Evolutionary conservation across 2,797 vertebrate species (phyloP).

Genomic region (Enteromius argenteus): DNA sequence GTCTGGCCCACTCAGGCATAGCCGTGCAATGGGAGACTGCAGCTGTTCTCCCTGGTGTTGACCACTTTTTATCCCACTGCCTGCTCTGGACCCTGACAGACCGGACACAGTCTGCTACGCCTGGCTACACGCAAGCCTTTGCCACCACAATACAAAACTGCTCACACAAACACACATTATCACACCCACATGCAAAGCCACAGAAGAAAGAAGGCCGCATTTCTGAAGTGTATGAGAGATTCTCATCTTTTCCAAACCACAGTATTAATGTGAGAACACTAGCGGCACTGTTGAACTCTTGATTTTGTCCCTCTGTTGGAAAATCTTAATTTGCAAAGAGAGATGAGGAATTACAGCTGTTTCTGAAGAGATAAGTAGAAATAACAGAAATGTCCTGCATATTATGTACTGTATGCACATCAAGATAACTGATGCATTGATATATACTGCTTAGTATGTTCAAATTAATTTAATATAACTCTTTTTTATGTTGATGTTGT

Average conservation of each 20-base stretch:
- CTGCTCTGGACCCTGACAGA: conserved; percentile 72
- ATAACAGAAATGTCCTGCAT: background rate
- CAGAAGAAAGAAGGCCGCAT: background rate
- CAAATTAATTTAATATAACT: background rate
- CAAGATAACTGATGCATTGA: background rate
- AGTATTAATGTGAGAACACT: background rate
- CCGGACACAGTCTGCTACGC: conserved; percentile 73
- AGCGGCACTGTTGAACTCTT: background rate
- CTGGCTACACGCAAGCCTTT: conserved; percentile 64
- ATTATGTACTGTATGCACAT: background rate
- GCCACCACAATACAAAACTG: conserved; percentile 16
- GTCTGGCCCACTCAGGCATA: conserved; percentile 57
- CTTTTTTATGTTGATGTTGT: no score
- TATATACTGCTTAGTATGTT: background rate
- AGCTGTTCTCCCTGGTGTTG: conserved; percentile 65
- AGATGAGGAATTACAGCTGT: background rate
- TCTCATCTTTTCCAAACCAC: conserved; percentile 4
- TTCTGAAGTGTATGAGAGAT: conserved; percentile 35
- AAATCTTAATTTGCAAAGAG: background rate
- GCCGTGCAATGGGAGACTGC: conserved; percentile 51
- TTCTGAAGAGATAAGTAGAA: background rate
- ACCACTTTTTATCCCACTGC: conserved; percentile 63
- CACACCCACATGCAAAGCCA: conserved; percentile 48
- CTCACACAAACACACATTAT: conserved; percentile 49
- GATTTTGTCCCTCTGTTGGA: background rate